phyloP scores from a whole-genome alignment of 1,140 invertebrate genomes.

The Theocolax elegans region DNA sequence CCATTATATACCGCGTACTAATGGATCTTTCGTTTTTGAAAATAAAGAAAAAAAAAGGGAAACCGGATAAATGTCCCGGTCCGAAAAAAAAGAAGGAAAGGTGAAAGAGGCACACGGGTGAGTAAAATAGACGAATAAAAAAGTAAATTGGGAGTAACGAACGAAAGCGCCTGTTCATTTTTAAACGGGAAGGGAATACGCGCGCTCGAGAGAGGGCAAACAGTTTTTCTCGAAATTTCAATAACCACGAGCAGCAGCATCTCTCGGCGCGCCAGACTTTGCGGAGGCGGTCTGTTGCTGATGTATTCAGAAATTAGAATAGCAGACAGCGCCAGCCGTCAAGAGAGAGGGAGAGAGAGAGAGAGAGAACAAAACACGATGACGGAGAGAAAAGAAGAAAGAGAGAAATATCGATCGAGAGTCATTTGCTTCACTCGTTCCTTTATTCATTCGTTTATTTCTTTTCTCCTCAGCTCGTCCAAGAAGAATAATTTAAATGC shows the following conservation, averaged over 20 bases:
- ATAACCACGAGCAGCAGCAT: slow-evolving; percentile 17
- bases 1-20: not conserved
- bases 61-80: not conserved
- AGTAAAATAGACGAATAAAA: slow-evolving; percentile 17
- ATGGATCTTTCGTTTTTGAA: not conserved
- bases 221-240: slow-evolving; percentile 35
- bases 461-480: too few relatives aligned
- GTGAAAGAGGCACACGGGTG: not conserved
- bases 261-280: not conserved
- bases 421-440: slow-evolving; percentile 30
- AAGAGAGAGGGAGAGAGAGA: not conserved
- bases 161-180: slow-evolving; percentile 22
- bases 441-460: slow-evolving; percentile 26
- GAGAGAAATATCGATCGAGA: slow-evolving; percentile 18
- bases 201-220: not conserved
- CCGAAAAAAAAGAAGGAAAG: not conserved
- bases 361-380: slow-evolving; percentile 29
- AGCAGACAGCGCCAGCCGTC: slow-evolving; percentile 11
- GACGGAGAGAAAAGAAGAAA: slow-evolving; percentile 14
- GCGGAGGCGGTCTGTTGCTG: not conserved
- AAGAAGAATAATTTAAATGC: too few relatives aligned
- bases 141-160: not conserved
- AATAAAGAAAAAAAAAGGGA: not conserved
- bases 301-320: slow-evolving; percentile 43
- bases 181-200: not conserved